These are phyloP conservation scores for Cosmia trapezina DNA, from an alignment of 2,888 invertebrate species.

Conservation along the genomic window DNA sequence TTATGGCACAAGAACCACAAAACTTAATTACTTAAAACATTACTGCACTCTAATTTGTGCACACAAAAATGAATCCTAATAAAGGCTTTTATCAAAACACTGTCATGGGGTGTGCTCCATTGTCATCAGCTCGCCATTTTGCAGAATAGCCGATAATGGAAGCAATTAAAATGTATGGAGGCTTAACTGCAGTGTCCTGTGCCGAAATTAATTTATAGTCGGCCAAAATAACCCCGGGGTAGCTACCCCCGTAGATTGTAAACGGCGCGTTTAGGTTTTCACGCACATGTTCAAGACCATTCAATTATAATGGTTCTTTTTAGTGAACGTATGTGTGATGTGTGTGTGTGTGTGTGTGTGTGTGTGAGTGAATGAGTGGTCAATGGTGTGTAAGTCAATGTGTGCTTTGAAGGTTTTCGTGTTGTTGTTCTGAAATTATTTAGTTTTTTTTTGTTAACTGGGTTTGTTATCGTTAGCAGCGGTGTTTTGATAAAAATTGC, in stretches of 20 bases:
- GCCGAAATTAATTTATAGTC: conserved; percentile 89
- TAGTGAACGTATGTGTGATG: conserved; percentile 18
- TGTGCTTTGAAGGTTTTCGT: neutral
- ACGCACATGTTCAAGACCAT: conserved; percentile 51
- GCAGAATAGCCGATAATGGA: conserved; percentile 88
- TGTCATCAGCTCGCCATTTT: conserved; percentile 86
- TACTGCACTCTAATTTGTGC: conserved; percentile 37
- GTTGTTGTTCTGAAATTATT: conserved; percentile 21
- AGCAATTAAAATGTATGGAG: conserved; percentile 90
- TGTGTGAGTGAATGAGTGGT: conserved; percentile 19
- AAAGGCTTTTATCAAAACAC: conserved; percentile 77
- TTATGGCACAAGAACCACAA: neutral
- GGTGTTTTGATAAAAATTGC: neutral
- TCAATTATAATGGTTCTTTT: conserved; percentile 57
- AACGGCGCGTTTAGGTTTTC: conserved; percentile 78
- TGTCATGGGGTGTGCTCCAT: conserved; percentile 74
- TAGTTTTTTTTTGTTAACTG: conserved; percentile 9
- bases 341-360: conserved; percentile 23
- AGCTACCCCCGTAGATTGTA: conserved; percentile 72
- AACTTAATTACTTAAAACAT: conserved; percentile 25
- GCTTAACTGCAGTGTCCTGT: conserved; percentile 89
- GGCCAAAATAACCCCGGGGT: conserved; percentile 84
- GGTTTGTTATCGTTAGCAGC: neutral
- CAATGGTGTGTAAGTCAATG: conserved; percentile 13
- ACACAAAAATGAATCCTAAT: conserved; percentile 74